Conservation (phyloP, 2,888 invertebrate species). For the Drosophila yooni region DNA sequence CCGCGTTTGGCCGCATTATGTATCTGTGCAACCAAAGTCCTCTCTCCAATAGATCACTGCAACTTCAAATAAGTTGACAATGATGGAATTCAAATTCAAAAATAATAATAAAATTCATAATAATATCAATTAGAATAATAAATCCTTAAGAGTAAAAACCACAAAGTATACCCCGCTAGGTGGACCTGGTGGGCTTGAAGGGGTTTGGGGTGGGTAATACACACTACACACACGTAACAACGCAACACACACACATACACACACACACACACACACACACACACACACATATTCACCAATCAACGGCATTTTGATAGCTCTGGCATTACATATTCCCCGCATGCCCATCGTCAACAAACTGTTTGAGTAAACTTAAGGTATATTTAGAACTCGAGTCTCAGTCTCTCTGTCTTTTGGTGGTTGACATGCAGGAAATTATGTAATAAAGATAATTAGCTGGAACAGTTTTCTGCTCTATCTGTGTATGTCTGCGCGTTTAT, state of each 20-base stretch:
- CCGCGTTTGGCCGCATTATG: neutral
- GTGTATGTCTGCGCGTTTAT: constrained; percentile 16
- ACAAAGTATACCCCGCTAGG: neutral
- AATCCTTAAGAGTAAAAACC: neutral
- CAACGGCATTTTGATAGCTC: constrained; percentile 1
- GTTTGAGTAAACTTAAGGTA: constrained; percentile 2
- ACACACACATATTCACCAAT: too few relatives aligned
- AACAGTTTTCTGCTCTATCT: neutral
- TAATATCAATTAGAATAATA: neutral
- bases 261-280: neutral
- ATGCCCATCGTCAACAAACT: neutral
- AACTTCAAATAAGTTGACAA: neutral
- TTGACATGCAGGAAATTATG: constrained; percentile 60
- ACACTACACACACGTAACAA: neutral
- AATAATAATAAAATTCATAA: neutral
- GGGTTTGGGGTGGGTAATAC: neutral
- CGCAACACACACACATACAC: neutral
- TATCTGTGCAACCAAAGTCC: neutral
- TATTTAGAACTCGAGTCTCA: neutral
- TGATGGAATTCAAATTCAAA: neutral
- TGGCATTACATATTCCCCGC: neutral
- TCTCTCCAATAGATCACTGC: too few relatives aligned
- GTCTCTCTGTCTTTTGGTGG: constrained; percentile 32
- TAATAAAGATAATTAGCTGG: constrained; percentile 62
- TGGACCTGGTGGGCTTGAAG: neutral